A percentile compares a stretch with the other conserved stretches of the same genome.
phyloP scores from a whole-genome alignment of 2,888 invertebrate genomes.

The Cerastis rubricosa region DNA sequence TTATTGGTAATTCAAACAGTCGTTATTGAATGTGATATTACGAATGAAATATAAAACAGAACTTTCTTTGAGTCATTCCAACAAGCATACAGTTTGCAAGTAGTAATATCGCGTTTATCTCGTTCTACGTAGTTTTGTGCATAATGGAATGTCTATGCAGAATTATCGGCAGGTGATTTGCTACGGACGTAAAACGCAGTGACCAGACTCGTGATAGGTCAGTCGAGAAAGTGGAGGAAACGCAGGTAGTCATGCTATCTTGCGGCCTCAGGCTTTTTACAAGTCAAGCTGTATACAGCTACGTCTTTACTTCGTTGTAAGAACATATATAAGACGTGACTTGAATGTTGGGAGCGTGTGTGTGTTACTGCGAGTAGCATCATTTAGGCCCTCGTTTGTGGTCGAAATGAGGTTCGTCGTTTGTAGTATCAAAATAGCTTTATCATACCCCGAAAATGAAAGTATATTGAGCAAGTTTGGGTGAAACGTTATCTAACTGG shows the following conservation, averaged over 20 bases:
- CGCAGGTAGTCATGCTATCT: slow-evolving; percentile 56
- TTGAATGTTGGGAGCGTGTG: slow-evolving; percentile 33
- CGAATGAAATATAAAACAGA: slow-evolving; percentile 19
- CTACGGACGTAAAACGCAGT: slow-evolving; percentile 66
- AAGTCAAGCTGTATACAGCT: slow-evolving; percentile 35
- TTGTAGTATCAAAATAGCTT: slow-evolving; percentile 36
- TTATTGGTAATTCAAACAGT: slow-evolving; percentile 23
- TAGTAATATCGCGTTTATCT: slow-evolving; percentile 12
- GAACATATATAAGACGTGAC: slow-evolving; percentile 49
- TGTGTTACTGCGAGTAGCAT: slow-evolving; percentile 17
- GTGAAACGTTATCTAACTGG: slow-evolving; percentile 19
- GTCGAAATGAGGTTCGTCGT: slow-evolving; percentile 45
- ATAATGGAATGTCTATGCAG: slow-evolving; percentile 62
- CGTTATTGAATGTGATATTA: slow-evolving; percentile 31
- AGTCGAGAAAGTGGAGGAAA: slow-evolving; percentile 80
- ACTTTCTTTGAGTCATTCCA: slow-evolving; percentile 22
- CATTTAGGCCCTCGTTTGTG: slow-evolving; percentile 30
- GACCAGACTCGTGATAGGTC: slow-evolving; percentile 83
- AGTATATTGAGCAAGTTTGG: not conserved
- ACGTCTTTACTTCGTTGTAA: slow-evolving; percentile 36
- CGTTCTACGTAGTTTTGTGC: slow-evolving; percentile 18
- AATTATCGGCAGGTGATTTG: slow-evolving; percentile 66
- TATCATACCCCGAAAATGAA: slow-evolving; percentile 22
- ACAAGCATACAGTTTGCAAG: slow-evolving; percentile 5
- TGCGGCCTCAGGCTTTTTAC: slow-evolving; percentile 57